Conservation (phyloP, 1,140 invertebrate species). For the Penaeus indicus region DNA sequence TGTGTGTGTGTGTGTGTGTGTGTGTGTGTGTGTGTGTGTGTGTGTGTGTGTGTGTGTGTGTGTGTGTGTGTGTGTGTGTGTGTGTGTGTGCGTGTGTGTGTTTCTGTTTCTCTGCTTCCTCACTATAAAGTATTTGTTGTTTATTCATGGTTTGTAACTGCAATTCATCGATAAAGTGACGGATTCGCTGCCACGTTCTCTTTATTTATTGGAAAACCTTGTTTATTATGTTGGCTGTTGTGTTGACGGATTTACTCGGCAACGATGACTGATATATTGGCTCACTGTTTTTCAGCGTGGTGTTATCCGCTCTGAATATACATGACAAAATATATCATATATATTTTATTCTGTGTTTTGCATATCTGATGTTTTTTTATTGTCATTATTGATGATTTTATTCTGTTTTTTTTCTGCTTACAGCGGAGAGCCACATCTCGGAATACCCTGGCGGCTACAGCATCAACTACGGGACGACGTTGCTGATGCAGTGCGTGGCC, state of each 20-base stretch:
- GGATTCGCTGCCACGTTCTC: too few species aligned
- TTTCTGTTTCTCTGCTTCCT: not conserved
- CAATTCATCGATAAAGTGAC: too few species aligned
- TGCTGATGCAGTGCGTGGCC: constrained; percentile 68
- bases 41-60: too few species aligned
- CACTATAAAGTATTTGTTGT: too few species aligned
- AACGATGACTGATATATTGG: not conserved
- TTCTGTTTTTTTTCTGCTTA: constrained; percentile 7
- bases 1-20: not conserved
- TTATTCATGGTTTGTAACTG: too few species aligned
- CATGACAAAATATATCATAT: not conserved
- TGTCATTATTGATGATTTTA: not conserved
- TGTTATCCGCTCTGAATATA: not conserved
- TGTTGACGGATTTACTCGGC: too few species aligned
- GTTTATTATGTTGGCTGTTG: too few species aligned
- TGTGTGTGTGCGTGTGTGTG: not conserved
- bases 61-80: not conserved
- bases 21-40: not conserved
- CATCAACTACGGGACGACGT: constrained; percentile 67
- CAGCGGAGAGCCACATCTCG: constrained; percentile 68
- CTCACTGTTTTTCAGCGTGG: not conserved
- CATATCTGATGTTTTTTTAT: not conserved
- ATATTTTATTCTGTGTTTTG: not conserved
- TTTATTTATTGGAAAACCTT: too few species aligned
- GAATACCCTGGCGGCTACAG: constrained; percentile 68